Evolutionary conservation across 2,113 vertebrate genomes (phyloP), one percentile per base, ranked within the genome.

Genomic region (Cranoglanis bouderius): DNA sequence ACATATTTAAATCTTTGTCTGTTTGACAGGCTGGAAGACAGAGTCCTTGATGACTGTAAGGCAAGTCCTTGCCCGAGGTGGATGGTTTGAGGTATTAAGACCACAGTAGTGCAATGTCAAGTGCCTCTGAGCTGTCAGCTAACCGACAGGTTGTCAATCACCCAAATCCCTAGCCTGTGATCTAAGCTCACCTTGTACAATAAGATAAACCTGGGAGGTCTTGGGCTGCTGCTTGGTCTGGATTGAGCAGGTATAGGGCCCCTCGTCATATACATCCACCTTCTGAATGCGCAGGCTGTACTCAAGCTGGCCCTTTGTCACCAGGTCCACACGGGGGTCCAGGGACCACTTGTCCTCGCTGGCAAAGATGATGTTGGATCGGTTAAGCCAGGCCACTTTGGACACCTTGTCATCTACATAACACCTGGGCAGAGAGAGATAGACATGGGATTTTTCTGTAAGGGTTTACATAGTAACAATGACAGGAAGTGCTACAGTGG

Each of bases 201-300:
- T 99, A 95, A 99, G 97, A 95, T 98, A 98, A 92, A 99, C 97
- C 95, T 99, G 97, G 87, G 98, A 96, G 90, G 98, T 98, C 96
- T 97, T 99, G 92, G 98, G 96, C 87, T 98, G 97, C 94, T 98
- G 97, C 93, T 97, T 97, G 12, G 98, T 99, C 94, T 99, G 98
- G 93, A 99, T 98, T 5, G 98, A 99, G 93, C 98, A 99, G 0
- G 97, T 99, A 63, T 99, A 99, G 55, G 97, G 97, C 0, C 98
- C 98, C 86, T 99, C 98, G 90, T 99, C 98, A 0, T 97, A 98
- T 89, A 99, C 97, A 89, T 99, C 98, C 94, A 99, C 98, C 94
- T 99, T 99, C 94, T 99, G 98, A 92, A 99, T 99, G 91, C 98
- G 96, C 88, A 99, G 97, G 93, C 98, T 99, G 95, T 99, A 99